phyloP scores from a whole-genome alignment of 2,113 vertebrate species.

The Bufo bufo region DNA sequence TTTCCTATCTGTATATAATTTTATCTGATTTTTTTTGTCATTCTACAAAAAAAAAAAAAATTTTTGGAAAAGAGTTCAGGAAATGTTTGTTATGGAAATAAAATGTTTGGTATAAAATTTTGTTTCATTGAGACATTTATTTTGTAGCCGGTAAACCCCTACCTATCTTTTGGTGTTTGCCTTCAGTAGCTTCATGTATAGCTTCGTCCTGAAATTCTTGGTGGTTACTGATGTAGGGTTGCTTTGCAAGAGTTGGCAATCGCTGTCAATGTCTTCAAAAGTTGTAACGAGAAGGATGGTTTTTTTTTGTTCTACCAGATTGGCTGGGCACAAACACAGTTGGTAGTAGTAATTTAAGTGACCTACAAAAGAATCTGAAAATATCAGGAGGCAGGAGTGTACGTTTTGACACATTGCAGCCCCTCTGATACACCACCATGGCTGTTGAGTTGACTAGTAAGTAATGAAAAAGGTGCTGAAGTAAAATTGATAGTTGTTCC shows the following conservation, averaged over 20 bases:
- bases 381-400: not conserved
- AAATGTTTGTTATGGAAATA: conserved; percentile 52
- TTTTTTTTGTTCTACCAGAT: not conserved
- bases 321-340: not conserved
- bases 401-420: not conserved
- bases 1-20: conserved; percentile 50
- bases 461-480: not conserved
- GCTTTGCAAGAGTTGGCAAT: conserved; percentile 3
- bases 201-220: not conserved
- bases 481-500: not conserved
- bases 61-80: conserved; percentile 42
- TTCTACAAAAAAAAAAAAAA: not conserved
- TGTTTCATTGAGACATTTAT: conserved; percentile 18
- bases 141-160: not conserved
- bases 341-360: not conserved
- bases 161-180: not conserved
- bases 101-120: conserved; percentile 42
- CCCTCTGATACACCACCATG: not conserved
- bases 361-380: not conserved
- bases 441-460: not conserved
- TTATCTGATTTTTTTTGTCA: conserved; percentile 24
- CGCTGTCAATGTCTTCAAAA: not conserved
- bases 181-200: not conserved
- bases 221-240: not conserved
- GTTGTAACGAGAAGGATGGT: not conserved